Evolutionary conservation across 2,113 vertebrate species (phyloP), one percentile per base, ranked within the genome.

Genomic region (Apaloderma vittatum): DNA sequence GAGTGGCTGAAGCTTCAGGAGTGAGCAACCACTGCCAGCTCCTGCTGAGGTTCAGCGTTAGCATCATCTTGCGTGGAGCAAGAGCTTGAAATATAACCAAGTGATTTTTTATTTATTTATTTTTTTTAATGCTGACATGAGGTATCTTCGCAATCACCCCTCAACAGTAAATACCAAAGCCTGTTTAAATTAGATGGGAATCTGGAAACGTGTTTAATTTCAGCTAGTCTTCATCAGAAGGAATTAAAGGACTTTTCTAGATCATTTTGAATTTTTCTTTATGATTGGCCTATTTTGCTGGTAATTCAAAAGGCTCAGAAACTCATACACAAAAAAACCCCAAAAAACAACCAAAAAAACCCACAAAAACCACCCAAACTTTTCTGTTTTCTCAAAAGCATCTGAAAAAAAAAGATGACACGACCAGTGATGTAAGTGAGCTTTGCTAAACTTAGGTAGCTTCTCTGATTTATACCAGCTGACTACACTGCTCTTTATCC

Each of bases 41-140:
- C 19, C 23, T 4, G 3, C 23, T 21, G 55, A 3, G n/a, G 27
- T 6, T 27, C n/a, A 49, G 34, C 4, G 1, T 0, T 4, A 45
- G 13, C 22, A 24, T 34, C 78, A 11, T 3, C 49, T 63, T 18
- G 8, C 1, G 10, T n/a, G 32, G 30, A 71, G 57, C 24, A 72
- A 73, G 8, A 70, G 8, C 12, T 62, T 22, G 21, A 65, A 46
- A 36, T 9, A 54, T 7, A 27, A 5, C 32, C 49, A 12, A 65
- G 3, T 46, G 45, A 15, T 46, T 46, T 14, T 46, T 46, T 46
- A 14, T 36, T 15, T 7, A 20, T 21, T 12, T 29, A 1, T 27
- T 29, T 21, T 17, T 11, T 6, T 6, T 2, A 9, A 43, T 13
- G 15, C 0, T 3, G 1, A 17, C 5, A 3, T 0, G 4, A 67